Evolutionary conservation across 1,140 invertebrate species (phyloP).

Genomic region (Diplogasteroides magnus): DNA sequence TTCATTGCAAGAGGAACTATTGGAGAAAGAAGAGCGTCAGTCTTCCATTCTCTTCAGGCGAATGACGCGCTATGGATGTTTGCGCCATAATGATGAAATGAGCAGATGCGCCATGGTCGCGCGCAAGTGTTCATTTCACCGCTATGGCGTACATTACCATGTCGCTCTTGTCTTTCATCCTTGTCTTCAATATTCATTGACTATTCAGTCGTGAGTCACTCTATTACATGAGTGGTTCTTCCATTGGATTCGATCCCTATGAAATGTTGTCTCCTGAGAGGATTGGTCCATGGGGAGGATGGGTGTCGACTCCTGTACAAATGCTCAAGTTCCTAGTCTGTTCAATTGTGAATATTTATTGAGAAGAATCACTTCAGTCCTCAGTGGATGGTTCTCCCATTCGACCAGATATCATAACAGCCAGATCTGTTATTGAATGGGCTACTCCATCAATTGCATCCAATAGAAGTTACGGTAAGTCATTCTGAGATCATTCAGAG

Average conservation of each 20-base stretch:
- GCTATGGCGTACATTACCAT: slow-evolving; percentile 3
- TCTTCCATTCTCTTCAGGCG: not conserved
- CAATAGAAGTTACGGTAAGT: slow-evolving; percentile 49
- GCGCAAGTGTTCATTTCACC: not conserved
- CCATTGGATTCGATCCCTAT: slow-evolving; percentile 50
- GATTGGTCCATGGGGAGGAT: slow-evolving; percentile 54
- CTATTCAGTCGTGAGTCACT: slow-evolving; percentile 47
- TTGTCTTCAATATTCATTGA: too few species aligned
- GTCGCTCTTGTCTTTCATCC: too few species aligned
- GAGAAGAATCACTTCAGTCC: slow-evolving; percentile 16
- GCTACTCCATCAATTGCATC: slow-evolving; percentile 43
- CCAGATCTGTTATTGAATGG: slow-evolving; percentile 42
- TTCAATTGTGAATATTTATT: slow-evolving; percentile 2
- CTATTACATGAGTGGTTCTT: slow-evolving; percentile 52
- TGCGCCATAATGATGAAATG: too few species aligned
- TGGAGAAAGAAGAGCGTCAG: slow-evolving; percentile 46
- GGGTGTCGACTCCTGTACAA: slow-evolving; percentile 55
- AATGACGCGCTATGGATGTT: too few species aligned
- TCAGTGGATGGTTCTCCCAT: slow-evolving; percentile 45
- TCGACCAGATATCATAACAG: slow-evolving; percentile 37
- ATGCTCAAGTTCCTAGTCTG: slow-evolving; percentile 46
- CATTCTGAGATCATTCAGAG: not conserved
- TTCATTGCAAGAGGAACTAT: slow-evolving; percentile 47
- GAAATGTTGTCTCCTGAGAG: slow-evolving; percentile 48
- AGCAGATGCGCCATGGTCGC: too few species aligned